Base-by-base conservation (phyloP, 2,797 vertebrate species). In the Molothrus aeneus region DNA sequence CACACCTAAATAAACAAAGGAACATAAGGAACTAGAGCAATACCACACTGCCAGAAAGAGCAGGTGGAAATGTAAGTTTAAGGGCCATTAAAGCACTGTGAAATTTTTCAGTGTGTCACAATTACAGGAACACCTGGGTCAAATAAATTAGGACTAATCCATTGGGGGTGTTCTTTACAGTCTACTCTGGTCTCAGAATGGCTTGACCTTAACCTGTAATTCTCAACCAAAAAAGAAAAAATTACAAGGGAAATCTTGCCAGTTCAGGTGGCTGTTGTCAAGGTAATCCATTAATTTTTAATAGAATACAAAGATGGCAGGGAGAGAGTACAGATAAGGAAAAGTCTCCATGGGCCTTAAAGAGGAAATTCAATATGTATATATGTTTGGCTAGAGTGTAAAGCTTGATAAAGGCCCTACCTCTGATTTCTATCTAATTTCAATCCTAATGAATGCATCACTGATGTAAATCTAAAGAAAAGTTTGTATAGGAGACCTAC, bases 1-100 rank as follows among this genome's bases (percentile, higher is more conserved):
- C 72, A 85, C 97, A 98, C 97, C 97, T 98, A 98, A 96, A 96
- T 92, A 98, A 98, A 98, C 97, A 98, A 97, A 97, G 69, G 88
- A 93, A 88, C 75, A 80, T 68, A 87, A 91, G 86, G 95, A 97
- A 91, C 31, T 4, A 42, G 93, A 97, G 96, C 95, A 96, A 91
- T 93, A 81, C 94, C 80, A 85, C 95, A 56, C 90, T 94, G 87
- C 96, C 94, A 95, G 97, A 94, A 96, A 89, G 79, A 95, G 82
- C 97, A 98, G 97, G 97, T 98, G 97, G 96, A 97, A 96, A 97
- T 56, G 86, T 53, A 90, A 92, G 59, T 97, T 97, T 97, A 97
- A 96, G 79, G 95, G 71, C 96, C 95, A 97, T 69, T 65, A 97
- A 93, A 97, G 80, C 71, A 53, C 95, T 89, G 64, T 94, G 75